Base-by-base conservation (phyloP, 2,888 invertebrate genomes). In the Hirtodrosophila trivittata region DNA sequence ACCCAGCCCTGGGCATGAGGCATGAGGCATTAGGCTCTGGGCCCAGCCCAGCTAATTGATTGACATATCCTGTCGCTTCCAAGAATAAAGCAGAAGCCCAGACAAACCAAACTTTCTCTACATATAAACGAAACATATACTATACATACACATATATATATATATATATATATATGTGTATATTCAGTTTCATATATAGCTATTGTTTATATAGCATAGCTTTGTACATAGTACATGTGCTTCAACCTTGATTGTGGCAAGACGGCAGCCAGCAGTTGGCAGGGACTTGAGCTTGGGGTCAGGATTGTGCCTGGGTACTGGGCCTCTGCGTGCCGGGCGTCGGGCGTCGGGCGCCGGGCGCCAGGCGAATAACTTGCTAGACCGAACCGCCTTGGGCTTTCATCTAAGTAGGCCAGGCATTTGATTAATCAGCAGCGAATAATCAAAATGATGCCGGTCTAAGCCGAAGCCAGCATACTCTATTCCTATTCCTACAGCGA, bases 21-120 rank as follows among this genome's bases (percentile, higher is more conserved):
- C n/a, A n/a, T n/a, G n/a, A n/a, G 25, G 25, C 25, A 25, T 3
- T 13, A 1, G 10, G 55, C 32, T 10, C 18, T 37, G 28, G 13
- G 21, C 42, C 42, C 35, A 45, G 73, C 58, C 58, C 57, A 46
- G 64, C 63, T 75, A 87, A 87, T 87, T 88, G 87, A 88, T 86
- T 88, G 86, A 75, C 86, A 85, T 77, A 85, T 85, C 73, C 84
- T 77, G 83, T 62, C 70, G 75, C 67, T 70, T 65, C 43, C 51
- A 46, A 67, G 66, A 56, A 33, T 50, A 47, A 52, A 43, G 38
- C 21, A 33, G 41, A 60, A 42, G 25, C 56, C 45, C 35, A 37
- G 49, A 46, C 50, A 25, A 30, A 30, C 21, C n/a, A 30, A 21
- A 30, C 14, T 5, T n/a, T 9, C 26, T 32, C 14, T 18, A 18